Base-by-base conservation (phyloP, 2,888 invertebrate genomes). In the Tetranychus piercei region DNA sequence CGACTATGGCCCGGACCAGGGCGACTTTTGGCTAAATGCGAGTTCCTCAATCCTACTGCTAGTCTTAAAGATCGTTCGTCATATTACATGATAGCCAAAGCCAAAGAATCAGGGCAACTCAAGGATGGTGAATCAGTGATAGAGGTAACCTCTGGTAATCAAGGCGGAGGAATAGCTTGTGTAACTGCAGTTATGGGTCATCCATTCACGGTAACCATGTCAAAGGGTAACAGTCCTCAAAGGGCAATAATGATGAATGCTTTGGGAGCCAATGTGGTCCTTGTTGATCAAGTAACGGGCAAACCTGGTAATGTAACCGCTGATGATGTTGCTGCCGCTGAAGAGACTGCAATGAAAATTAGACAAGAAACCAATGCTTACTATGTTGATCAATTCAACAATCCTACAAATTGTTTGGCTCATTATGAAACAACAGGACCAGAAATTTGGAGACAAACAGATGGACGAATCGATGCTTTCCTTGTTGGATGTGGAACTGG, bases 61-160 rank as follows among this genome's bases (percentile, higher is more conserved):
- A 80, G 80, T 22, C 79, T 81, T 34, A 81, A 81, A 74, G 81
- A 81, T 75, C 79, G 81, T 45, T 80, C 81, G 45, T 81, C 81
- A 45, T 78, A 74, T 74, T 79, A 80, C 9, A 81, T 81, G 81
- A 77, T 81, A 8, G 23, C 55, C n/a, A 73, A 75, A 44, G 77
- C 77, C 18, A 18, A 72, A 64, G 44, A 74, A 73, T 64, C 22
- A 2, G 77, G 77, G 4, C 70, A 74, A 55, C 44, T 77, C 9
- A 71, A 72, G 4, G 67, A 55, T 15, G 76, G 74, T 11, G 74
- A 45, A 2, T 67, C 75, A 6, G 66, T 77, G 6, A 71, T 77
- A 15, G 77, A 77, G 67, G 75, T 75, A 23, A 77, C 77, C n/a
- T 72, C 72, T 66, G 77, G 77, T 70, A 81, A 81, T 76, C 81